Base-by-base conservation (phyloP, 2,797 vertebrate genomes). In the Rhynchonycteris naso region DNA sequence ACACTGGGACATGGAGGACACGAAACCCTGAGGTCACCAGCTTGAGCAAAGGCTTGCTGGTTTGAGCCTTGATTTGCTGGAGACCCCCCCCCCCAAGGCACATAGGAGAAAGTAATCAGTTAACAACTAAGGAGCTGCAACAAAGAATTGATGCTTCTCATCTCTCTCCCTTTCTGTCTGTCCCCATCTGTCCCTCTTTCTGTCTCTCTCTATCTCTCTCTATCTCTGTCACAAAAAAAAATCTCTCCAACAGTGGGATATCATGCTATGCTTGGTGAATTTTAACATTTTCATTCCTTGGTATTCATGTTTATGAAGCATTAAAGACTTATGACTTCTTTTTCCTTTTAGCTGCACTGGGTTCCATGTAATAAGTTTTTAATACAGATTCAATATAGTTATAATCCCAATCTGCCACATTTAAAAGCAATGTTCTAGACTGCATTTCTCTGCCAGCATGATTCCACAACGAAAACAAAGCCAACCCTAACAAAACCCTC, bases 391-490 rank as follows among this genome's bases (percentile, higher is more conserved):
- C 54, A 79, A 52, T 96, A 88, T 83, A 47, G 24, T 87, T 91
- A 92, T 90, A 90, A 68, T 79, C 30, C 21, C 21, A 94, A 63
- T 81, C 4, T 88, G 66, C 15, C 52, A 54, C 50, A 68, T 76
- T 90, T 83, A 76, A 93, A 95, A 91, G n/a, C 83, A 82, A 4
- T 71, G 54, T 95, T 95, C 38, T 89, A 87, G 38, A 63, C 68
- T 88, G 30, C 93, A 15, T 90, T 95, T 94, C 63, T 94, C 35
- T 96, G 65, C 35, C 72, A 83, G 10, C 38, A 22, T 92, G 33
- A 94, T 52, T 91, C 66, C 58, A 72, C 83, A 93, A 93, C 78
- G 90, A 90, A 97, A 97, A 85, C 16, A 30, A 97, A 97, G 95
- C 72, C 65, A 92, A 91, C 30, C 24, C 74, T 72, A 89, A 79